Base-by-base conservation (phyloP, 2,113 vertebrate species). In the Gopherus flavomarginatus region DNA sequence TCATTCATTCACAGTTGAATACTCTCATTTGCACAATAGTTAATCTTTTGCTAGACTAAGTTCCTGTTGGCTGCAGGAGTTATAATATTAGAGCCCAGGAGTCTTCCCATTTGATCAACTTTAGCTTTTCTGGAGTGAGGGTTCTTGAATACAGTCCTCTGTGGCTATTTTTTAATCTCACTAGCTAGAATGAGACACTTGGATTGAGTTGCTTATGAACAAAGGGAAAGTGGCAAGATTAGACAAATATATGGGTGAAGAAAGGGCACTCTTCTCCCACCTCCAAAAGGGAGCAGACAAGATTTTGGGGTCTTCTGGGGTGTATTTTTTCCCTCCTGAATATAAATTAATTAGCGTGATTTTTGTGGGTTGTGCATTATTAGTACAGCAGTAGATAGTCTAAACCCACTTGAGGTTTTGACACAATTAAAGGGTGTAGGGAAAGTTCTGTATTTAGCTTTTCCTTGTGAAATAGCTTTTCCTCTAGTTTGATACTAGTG, bases 181-280 rank as follows among this genome's bases (percentile, higher is more conserved):
- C 14, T 72, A 31, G 5, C 2, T 47, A 52, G 24, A 35, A 79
- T 21, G 26, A 78, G 80, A 24, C 80, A 65, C 1, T 22, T 84
- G 44, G 29, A 9, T 38, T 86, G 42, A 84, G 10, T 27, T 53
- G 38, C 72, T n/a, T 50, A 69, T 83, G 78, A 95, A 9, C 52
- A 59, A 42, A 85, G 16, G n/a, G 62, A 65, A 65, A 4, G 7
- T 69, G 35, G 35, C 19, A 44, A 81, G 59, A 21, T 35, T 1
- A 0, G 0, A 22, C 52, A 86, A 53, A 65, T 1, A 1, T 52
- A 8, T 12, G 83, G 42, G 4, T 0, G 0, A 88, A 85, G 78
- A 88, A 53, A 26, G 47, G 11, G 27, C 52, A 9, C 72, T 92
- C 35, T 87, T 4, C 8, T 3, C 2, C 2, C 5, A 11, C 21